Evolutionary conservation across 2,797 vertebrate genomes (phyloP).

Genomic region (Myotis planiceps): DNA sequence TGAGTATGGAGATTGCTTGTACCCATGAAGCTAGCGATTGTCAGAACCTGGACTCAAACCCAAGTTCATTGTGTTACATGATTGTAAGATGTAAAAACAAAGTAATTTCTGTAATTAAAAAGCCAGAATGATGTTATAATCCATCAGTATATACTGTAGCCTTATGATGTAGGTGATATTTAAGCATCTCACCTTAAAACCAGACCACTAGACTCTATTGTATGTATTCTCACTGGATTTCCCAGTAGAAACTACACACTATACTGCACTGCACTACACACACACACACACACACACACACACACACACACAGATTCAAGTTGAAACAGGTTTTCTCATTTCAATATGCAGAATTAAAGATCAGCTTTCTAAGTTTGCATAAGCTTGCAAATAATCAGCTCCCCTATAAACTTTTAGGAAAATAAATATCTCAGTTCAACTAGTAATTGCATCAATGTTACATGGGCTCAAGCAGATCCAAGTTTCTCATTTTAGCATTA

Average conservation of each 20-base stretch:
- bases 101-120: background rate
- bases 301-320: background rate
- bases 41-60: background rate
- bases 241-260: background rate
- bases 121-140: background rate
- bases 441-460: background rate
- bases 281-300: background rate
- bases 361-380: background rate
- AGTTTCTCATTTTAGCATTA: background rate
- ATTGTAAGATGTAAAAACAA: background rate
- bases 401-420: conserved; percentile 8
- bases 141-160: background rate
- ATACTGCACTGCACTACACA: background rate
- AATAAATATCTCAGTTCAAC: background rate
- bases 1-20: background rate
- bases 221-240: background rate
- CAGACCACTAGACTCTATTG: background rate
- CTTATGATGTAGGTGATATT: background rate
- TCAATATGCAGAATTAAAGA: background rate
- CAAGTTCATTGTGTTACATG: background rate
- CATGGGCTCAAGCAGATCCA: background rate
- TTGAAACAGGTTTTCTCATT: background rate
- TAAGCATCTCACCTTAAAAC: background rate
- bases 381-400: background rate
- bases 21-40: background rate